Percentiles rank a stretch among this genome's conserved stretches.
Evolutionary conservation across 2,113 vertebrate genomes (phyloP).

Genomic region (Salvelinus alpinus): DNA sequence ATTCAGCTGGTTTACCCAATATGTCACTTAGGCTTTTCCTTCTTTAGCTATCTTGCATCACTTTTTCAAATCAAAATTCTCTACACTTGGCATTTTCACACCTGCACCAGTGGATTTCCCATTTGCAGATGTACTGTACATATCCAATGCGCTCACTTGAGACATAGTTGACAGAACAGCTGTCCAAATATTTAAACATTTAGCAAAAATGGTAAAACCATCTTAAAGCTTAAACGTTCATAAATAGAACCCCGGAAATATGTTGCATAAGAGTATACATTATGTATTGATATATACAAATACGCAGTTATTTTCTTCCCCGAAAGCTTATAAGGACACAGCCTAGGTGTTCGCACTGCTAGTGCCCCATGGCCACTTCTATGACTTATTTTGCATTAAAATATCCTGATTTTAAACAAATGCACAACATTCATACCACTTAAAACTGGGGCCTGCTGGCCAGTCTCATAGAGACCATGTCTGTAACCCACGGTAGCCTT

Average conservation of each 20-base stretch:
- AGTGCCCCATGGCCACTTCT: slow-evolving; percentile 86
- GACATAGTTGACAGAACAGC: slow-evolving; percentile 87
- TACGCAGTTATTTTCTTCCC: slow-evolving; percentile 77
- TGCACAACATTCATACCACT: slow-evolving; percentile 99
- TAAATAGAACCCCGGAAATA: slow-evolving; percentile 97
- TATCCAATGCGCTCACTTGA: slow-evolving; percentile 91
- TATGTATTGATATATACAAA: slow-evolving; percentile 70
- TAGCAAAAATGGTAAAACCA: slow-evolving; percentile 92
- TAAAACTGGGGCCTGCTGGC: slow-evolving; percentile 98
- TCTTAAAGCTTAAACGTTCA: slow-evolving; percentile 86
- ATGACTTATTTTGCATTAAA: slow-evolving; percentile 96
- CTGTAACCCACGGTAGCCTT: slow-evolving; percentile 94
- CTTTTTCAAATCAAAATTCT: slow-evolving; percentile 85
- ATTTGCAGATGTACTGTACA: slow-evolving; percentile 91
- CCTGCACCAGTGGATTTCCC: slow-evolving; percentile 81
- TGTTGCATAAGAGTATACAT: slow-evolving; percentile 89
- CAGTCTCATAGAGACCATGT: slow-evolving; percentile 99
- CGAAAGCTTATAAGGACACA: slow-evolving; percentile 94
- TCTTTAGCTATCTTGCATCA: slow-evolving; percentile 75
- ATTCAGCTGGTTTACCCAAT: slow-evolving; percentile 87
- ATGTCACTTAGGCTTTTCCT: slow-evolving; percentile 80
- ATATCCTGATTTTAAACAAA: slow-evolving; percentile 99
- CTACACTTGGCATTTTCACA: slow-evolving; percentile 86
- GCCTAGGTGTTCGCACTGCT: slow-evolving; percentile 97
- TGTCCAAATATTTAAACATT: slow-evolving; percentile 92